Conservation (phyloP, 2,113 vertebrate species). For the Rhinoderma darwinii region DNA sequence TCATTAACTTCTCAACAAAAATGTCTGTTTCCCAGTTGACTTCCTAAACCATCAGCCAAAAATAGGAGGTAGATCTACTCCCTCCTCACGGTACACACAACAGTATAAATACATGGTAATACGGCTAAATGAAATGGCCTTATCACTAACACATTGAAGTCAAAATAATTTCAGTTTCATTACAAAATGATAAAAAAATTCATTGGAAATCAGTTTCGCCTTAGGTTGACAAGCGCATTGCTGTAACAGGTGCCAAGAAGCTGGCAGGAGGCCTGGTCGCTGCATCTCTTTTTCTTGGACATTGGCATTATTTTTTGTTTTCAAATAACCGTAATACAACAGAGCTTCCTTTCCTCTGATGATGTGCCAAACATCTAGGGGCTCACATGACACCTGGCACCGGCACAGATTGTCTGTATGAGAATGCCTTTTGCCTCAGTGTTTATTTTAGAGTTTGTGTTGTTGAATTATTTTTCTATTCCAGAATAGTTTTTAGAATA, state of each 20-base stretch:
- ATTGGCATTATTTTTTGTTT: not conserved
- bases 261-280: not conserved
- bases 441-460: constrained; percentile 4
- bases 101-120: not conserved
- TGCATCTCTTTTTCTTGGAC: not conserved
- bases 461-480: not conserved
- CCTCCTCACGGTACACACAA: not conserved
- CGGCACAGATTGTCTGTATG: not conserved
- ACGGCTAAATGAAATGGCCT: not conserved
- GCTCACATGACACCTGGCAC: not conserved
- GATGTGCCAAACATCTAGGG: not conserved
- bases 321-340: not conserved
- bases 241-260: constrained; percentile 1
- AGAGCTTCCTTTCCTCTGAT: not conserved
- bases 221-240: not conserved
- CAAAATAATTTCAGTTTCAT: not conserved
- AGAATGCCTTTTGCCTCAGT: not conserved
- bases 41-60: no score
- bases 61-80: no score
- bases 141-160: not conserved
- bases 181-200: constrained; percentile 23
- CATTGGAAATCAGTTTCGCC: not conserved
- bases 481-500: no score
- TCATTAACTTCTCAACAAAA: no score
- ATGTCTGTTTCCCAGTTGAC: no score